These are phyloP conservation scores for Diplosoma virens DNA, from an alignment of 23 tunicate genomes.

Conservation along the genomic window DNA sequence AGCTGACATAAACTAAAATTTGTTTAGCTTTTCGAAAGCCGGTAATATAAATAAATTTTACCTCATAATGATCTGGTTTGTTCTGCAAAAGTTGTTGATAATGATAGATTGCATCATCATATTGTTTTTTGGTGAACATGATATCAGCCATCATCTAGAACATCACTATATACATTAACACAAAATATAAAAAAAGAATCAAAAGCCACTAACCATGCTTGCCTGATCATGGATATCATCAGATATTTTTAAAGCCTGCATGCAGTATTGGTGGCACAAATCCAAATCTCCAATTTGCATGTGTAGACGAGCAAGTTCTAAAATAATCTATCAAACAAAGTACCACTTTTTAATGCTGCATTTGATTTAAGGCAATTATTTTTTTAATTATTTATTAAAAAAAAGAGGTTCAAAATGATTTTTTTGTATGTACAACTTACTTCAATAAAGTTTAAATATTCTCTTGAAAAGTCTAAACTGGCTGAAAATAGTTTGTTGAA, in stretches of 20 bases:
- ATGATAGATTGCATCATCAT: constrained; percentile 85
- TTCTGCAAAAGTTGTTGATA: constrained; percentile 72
- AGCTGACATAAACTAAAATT: background rate
- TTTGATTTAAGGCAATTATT: too few relatives aligned
- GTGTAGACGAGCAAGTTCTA: constrained; percentile 63
- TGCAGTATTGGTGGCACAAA: constrained; percentile 82
- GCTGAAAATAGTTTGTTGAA: too few relatives aligned
- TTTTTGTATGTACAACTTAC: too few relatives aligned
- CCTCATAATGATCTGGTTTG: constrained; percentile 85
- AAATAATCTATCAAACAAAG: constrained; percentile 42
- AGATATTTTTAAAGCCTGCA: constrained; percentile 56
- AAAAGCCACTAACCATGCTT: constrained; percentile 51
- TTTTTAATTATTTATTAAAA: too few relatives aligned
- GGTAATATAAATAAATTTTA: background rate
- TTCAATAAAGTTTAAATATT: too few relatives aligned
- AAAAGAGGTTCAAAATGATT: too few relatives aligned
- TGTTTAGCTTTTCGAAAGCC: background rate
- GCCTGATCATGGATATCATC: constrained; percentile 71
- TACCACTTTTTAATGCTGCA: too few relatives aligned
- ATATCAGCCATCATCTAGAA: constrained; percentile 92
- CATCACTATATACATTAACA: background rate
- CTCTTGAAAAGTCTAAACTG: too few relatives aligned
- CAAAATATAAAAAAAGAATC: background rate
- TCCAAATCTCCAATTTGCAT: constrained; percentile 72
- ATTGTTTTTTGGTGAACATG: constrained; percentile 79